phyloP scores from a whole-genome alignment of 2,888 invertebrate species.

The Nomada fucata region DNA sequence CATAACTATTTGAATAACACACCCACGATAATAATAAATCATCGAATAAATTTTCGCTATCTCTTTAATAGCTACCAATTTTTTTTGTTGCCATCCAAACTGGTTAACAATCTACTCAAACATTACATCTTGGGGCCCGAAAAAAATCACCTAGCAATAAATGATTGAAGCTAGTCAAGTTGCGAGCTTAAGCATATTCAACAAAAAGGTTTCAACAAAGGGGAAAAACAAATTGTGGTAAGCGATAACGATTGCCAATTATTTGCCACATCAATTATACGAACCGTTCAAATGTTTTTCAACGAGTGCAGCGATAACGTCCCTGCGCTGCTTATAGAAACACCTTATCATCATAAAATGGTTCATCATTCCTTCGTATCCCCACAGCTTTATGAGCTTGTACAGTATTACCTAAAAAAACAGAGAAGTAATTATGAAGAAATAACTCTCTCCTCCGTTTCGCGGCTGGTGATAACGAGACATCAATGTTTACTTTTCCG shows the following conservation, averaged over 20 bases:
- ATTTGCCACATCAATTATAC: conserved; percentile 29
- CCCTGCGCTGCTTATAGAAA: conserved; percentile 88
- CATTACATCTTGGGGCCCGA: too few relatives aligned
- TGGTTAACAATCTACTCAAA: too few relatives aligned
- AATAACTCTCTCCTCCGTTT: background rate
- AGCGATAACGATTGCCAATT: background rate
- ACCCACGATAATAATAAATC: too few relatives aligned
- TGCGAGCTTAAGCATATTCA: background rate
- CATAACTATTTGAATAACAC: too few relatives aligned
- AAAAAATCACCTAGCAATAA: too few relatives aligned
- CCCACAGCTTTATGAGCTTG: conserved; percentile 87
- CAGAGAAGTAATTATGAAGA: background rate
- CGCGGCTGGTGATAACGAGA: conserved; percentile 31
- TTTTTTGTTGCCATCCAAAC: too few relatives aligned
- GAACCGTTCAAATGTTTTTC: conserved; percentile 86
- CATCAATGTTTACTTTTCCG: conserved; percentile 52
- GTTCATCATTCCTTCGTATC: conserved; percentile 86
- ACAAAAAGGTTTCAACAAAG: background rate
- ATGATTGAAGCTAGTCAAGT: too few relatives aligned
- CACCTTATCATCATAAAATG: conserved; percentile 87
- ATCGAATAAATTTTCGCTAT: too few relatives aligned
- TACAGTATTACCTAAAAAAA: conserved; percentile 86
- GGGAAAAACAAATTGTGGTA: too few relatives aligned
- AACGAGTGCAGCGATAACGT: conserved; percentile 87
- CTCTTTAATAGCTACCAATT: too few relatives aligned